These are phyloP conservation scores for Autographa gamma DNA, from an alignment of 2,888 invertebrate genomes.

Conservation along the genomic window DNA sequence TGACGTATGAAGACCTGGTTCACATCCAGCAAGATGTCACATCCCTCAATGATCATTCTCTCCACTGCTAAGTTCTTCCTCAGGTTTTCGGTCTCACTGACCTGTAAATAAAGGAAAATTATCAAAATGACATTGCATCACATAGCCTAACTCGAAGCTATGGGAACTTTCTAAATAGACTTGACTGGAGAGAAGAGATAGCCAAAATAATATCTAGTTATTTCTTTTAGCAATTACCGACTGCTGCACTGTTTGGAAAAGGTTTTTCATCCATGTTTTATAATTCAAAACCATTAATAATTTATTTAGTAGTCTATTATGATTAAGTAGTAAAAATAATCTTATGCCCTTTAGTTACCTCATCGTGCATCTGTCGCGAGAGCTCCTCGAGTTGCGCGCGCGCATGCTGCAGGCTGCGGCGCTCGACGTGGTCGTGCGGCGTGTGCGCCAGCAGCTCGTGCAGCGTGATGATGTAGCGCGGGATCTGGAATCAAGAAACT, in stretches of 20 bases:
- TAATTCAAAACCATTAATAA: too few relatives aligned
- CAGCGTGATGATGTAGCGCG: constrained; percentile 96
- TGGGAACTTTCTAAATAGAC: too few relatives aligned
- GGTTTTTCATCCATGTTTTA: too few relatives aligned
- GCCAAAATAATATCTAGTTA: too few relatives aligned
- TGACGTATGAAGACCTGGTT: constrained; percentile 98
- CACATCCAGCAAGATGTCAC: constrained; percentile 96
- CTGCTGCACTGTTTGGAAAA: too few relatives aligned
- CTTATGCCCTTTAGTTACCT: constrained; percentile 90
- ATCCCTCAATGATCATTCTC: constrained; percentile 97
- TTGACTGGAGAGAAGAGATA: too few relatives aligned
- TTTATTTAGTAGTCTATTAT: too few relatives aligned
- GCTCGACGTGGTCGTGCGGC: constrained; percentile 97
- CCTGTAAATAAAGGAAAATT: too few relatives aligned
- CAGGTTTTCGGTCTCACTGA: constrained; percentile 97
- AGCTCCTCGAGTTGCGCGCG: constrained; percentile 95
- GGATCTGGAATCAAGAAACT: constrained; percentile 90
- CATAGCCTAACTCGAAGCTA: too few relatives aligned
- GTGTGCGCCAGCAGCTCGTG: constrained; percentile 97
- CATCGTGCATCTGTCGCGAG: constrained; percentile 96
- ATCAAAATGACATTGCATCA: too few relatives aligned
- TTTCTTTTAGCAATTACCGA: too few relatives aligned
- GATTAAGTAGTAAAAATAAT: too few relatives aligned
- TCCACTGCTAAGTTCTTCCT: constrained; percentile 97
- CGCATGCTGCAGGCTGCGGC: constrained; percentile 96